A percentile compares a stretch with the other conserved stretches of the same genome.
Evolutionary conservation across 2,797 vertebrate species (phyloP).

Genomic region (Amazona finschi): DNA sequence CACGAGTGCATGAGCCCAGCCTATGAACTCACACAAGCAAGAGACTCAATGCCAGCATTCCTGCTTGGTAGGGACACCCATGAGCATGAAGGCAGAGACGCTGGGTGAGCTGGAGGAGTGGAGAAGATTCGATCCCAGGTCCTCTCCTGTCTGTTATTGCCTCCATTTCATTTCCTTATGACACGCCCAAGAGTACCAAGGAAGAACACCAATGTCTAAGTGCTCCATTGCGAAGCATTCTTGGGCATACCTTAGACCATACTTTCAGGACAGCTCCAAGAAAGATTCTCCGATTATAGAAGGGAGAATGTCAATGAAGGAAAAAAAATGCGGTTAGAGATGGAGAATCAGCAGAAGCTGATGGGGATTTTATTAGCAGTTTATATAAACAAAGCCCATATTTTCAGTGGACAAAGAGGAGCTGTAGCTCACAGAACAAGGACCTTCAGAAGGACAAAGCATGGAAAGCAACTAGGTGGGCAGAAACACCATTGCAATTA

Average conservation of each 20-base stretch:
- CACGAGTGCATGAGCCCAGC: background rate
- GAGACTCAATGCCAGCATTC: background rate
- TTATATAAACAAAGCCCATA: background rate
- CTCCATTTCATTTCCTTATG: background rate
- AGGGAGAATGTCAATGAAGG: background rate
- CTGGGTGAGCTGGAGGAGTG: background rate
- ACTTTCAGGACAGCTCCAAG: background rate
- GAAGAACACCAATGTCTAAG: background rate
- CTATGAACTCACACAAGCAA: background rate
- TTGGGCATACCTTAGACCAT: background rate
- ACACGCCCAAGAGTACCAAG: background rate
- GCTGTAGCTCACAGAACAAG: background rate
- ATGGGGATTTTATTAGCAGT: background rate
- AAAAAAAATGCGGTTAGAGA: background rate
- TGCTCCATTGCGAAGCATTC: background rate
- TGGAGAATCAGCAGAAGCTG: background rate
- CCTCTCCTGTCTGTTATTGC: background rate
- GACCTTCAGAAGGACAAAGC: background rate
- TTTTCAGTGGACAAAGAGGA: background rate
- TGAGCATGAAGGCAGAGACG: background rate
- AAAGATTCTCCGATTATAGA: background rate
- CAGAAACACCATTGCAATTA: background rate
- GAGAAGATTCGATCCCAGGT: background rate
- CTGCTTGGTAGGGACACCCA: background rate
- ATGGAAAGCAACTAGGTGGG: background rate